Base-by-base conservation (phyloP, 2,888 invertebrate genomes). In the Ethmia dodecea region DNA sequence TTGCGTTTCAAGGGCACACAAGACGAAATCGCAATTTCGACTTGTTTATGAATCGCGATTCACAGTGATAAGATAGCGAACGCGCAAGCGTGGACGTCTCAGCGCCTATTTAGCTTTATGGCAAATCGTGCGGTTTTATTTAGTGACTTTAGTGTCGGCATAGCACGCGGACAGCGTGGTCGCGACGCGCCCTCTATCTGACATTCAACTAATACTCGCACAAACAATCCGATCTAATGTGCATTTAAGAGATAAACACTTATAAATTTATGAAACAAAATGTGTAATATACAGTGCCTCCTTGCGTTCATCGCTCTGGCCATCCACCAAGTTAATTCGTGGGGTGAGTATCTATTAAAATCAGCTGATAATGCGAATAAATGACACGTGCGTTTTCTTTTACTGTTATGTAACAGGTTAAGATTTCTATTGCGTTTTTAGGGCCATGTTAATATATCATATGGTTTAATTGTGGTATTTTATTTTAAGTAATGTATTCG, bases 71-170 rank as follows among this genome's bases (percentile, higher is more conserved):
- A 67, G 60, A 67, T 52, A 47, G 37, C 33, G 40, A 44, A 36
- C 35, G 26, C 56, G 63, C 74, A 69, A 72, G 71, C 73, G 71
- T 70, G 48, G 60, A 47, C 48, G 16, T 12, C 28, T 38, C 35
- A 37, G 32, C 31, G 37, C 29, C 28, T 29, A 37, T 32, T 35
- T 31, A 25, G 34, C 32, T 8, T 22, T 16, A 35, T 20, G 31
- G 28, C 25, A 18, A 22, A 27, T 11, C 33, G 38, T 22, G 18
- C 30, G 16, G 20, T 33, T 33, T 31, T 27, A 58, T 56, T 75
- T n/a, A n/a, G n/a, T n/a, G n/a, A n/a, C n/a, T n/a, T n/a, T 67
- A 81, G 81, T 81, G 77, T 75, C 68, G 70, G 67, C 58, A 52
- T 47, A 55, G 51, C 68, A 55, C 71, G 73, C 76, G 66, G 39